Conservation (phyloP, 1,140 invertebrate species). For the Zophobas atratus region DNA sequence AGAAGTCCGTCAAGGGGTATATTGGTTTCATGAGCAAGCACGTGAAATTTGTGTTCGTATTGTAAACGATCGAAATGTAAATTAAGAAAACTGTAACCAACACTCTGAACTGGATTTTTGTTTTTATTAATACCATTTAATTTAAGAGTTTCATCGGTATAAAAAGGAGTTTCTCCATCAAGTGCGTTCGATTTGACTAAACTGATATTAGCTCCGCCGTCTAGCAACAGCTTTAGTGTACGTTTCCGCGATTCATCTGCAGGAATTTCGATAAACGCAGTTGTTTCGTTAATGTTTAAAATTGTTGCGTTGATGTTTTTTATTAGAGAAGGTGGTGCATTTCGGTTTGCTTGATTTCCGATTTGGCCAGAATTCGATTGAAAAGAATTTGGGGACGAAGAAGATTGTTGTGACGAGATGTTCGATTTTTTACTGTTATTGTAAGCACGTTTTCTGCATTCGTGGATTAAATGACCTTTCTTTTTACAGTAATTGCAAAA, state of each 20-base stretch:
- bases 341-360: slow-evolving; percentile 2
- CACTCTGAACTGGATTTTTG: slow-evolving; percentile 10
- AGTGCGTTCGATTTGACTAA: neutral
- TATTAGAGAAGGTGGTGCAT: neutral
- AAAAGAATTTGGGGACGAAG: no score
- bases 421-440: neutral
- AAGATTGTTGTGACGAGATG: no score
- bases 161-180: neutral
- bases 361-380: neutral
- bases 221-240: neutral
- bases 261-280: slow-evolving; percentile 1
- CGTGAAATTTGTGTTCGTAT: slow-evolving; percentile 8
- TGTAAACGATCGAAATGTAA: neutral
- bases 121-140: slow-evolving; percentile 8
- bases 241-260: neutral
- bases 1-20: neutral
- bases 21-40: slow-evolving; percentile 41
- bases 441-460: slow-evolving; percentile 1
- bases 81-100: slow-evolving; percentile 5
- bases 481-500: slow-evolving; percentile 18
- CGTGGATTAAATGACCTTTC: neutral
- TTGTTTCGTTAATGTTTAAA: slow-evolving; percentile 2
- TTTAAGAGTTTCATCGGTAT: neutral
- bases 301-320: slow-evolving; percentile 2
- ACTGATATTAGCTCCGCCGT: slow-evolving; percentile 2